phyloP scores from a whole-genome alignment of 1,140 invertebrate species.

The Caenorhabditis remanei region DNA sequence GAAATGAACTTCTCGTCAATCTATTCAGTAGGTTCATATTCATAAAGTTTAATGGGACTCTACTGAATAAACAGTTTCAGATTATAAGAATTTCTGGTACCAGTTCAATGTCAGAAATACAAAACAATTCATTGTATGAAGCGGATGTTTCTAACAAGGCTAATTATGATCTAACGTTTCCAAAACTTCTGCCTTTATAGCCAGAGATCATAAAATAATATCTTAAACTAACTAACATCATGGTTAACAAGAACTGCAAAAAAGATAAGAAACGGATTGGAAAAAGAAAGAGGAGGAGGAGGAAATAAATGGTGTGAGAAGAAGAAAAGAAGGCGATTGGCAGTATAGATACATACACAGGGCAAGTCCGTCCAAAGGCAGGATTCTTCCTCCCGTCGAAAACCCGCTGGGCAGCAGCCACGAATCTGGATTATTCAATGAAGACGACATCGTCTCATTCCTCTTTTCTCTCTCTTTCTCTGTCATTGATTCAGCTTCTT shows the following conservation, averaged over 20 bases:
- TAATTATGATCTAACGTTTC: too few species aligned
- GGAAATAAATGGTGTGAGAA: slow-evolving; percentile 2
- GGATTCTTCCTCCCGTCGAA: neutral
- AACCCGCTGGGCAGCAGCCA: slow-evolving; percentile 15
- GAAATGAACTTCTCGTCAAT: too few species aligned
- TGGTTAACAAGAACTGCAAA: neutral
- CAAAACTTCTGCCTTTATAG: too few species aligned
- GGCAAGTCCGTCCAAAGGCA: neutral
- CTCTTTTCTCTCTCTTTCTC: neutral
- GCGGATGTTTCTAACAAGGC: too few species aligned
- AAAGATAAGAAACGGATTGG: neutral
- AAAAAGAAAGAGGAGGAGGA: neutral
- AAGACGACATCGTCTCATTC: neutral
- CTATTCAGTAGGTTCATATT: too few species aligned
- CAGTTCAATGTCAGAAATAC: too few species aligned
- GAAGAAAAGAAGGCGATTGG: slow-evolving; percentile 18
- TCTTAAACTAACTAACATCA: neutral
- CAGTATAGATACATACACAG: slow-evolving; percentile 45
- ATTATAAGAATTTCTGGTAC: too few species aligned
- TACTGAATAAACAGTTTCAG: too few species aligned
- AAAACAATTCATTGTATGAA: too few species aligned
- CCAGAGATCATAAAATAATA: neutral
- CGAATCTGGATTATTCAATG: slow-evolving; percentile 45
- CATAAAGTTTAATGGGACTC: too few species aligned
- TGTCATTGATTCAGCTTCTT: too few species aligned